phyloP scores from a whole-genome alignment of 2,888 invertebrate species.

The Hypena proboscidalis region DNA sequence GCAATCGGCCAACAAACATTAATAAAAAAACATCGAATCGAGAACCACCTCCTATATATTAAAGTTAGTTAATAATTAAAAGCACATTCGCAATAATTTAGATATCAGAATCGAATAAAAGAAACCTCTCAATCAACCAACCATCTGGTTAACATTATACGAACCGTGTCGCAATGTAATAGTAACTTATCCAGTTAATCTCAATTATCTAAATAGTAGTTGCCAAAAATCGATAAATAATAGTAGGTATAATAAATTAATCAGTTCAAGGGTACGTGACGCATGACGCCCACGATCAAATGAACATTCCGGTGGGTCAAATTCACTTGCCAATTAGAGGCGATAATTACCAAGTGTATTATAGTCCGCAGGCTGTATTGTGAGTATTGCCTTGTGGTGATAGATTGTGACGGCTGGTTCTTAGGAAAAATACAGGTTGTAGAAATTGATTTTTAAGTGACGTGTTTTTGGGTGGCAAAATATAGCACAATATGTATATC shows the following conservation, averaged over 20 bases:
- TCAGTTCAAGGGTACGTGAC: conserved; percentile 59
- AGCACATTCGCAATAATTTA: no score
- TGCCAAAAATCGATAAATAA: conserved; percentile 65
- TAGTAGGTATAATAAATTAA: conserved; percentile 52
- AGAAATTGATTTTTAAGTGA: no score
- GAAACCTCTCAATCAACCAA: no score
- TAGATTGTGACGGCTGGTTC: no score
- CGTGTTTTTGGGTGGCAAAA: no score
- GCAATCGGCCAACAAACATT: no score
- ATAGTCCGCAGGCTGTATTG: not conserved
- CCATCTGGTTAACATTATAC: not conserved
- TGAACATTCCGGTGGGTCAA: conserved; percentile 25
- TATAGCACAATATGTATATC: no score
- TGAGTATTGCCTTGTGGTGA: not conserved
- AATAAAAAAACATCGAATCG: no score
- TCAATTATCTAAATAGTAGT: conserved; percentile 59
- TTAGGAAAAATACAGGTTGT: no score
- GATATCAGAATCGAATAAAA: no score
- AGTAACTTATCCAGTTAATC: conserved; percentile 51
- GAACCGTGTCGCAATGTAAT: conserved; percentile 24
- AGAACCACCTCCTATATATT: no score
- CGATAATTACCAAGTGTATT: not conserved
- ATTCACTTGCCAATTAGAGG: conserved; percentile 26
- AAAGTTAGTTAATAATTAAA: no score
- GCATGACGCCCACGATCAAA: conserved; percentile 53